These are phyloP conservation scores for Paramormyrops hopkinsi DNA, from an alignment of 2,797 vertebrate genomes.

Conservation along the genomic window DNA sequence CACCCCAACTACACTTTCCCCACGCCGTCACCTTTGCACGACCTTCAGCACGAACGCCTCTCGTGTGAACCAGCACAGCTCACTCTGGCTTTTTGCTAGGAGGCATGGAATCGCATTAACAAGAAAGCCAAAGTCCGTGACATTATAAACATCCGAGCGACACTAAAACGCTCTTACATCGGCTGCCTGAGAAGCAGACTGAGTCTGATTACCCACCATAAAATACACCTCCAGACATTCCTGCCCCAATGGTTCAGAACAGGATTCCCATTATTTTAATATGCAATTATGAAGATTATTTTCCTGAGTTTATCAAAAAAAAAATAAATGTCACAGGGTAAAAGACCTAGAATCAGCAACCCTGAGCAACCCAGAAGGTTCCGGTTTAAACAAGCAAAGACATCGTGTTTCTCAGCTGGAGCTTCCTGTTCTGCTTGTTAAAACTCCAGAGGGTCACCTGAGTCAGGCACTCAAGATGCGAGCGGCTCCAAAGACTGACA, in stretches of 20 bases:
- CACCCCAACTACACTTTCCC: neutral
- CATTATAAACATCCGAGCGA: neutral
- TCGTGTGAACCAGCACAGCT: neutral
- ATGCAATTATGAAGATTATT: neutral
- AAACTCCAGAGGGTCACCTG: neutral
- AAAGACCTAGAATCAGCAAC: neutral
- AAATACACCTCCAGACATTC: neutral
- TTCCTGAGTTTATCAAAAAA: neutral
- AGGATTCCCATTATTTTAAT: neutral
- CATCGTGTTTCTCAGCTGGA: neutral
- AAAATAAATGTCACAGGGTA: neutral
- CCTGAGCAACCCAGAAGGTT: neutral
- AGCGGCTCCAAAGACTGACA: neutral
- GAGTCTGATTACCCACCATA: neutral
- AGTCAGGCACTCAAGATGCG: neutral
- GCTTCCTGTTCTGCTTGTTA: neutral
- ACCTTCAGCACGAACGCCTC: neutral
- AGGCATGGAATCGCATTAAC: neutral
- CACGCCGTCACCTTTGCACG: neutral
- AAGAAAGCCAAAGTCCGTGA: neutral
- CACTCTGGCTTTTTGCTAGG: neutral
- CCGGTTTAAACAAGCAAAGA: neutral
- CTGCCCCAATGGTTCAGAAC: neutral
- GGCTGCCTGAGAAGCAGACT: neutral
- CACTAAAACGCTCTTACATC: neutral